A percentile compares a stretch with the other conserved stretches of the same genome.
Conservation (phyloP, 1,140 invertebrate genomes). For the Archivesica marissinica region DNA sequence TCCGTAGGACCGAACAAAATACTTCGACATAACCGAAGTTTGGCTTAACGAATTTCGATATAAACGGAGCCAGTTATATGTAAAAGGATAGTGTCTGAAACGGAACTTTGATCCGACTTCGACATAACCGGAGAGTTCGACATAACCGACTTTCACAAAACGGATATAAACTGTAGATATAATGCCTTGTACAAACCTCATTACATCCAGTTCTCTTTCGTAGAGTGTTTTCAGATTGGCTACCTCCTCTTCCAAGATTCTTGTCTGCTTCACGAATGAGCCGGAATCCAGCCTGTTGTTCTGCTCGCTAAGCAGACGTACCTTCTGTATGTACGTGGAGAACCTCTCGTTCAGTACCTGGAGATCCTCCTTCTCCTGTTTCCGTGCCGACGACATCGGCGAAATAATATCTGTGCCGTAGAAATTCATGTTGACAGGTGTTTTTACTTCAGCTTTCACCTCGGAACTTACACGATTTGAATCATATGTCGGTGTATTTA, state of each 20-base stretch:
- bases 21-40: too few species aligned
- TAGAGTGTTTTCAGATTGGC: constrained; percentile 73
- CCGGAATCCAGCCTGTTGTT: constrained; percentile 68
- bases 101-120: too few species aligned
- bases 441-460: constrained; percentile 9
- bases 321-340: constrained; percentile 68
- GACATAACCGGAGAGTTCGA: too few species aligned
- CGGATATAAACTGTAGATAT: too few species aligned
- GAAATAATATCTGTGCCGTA: constrained; percentile 44
- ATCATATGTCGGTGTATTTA: neutral
- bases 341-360: constrained; percentile 74
- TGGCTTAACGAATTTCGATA: too few species aligned
- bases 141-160: too few species aligned
- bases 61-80: too few species aligned
- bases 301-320: constrained; percentile 67
- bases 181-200: constrained; percentile 73
- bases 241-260: constrained; percentile 74
- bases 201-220: constrained; percentile 74
- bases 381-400: constrained; percentile 48
- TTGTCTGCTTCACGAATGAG: constrained; percentile 70
- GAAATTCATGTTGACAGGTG: constrained; percentile 49
- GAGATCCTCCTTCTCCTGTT: constrained; percentile 73
- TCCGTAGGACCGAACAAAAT: too few species aligned
- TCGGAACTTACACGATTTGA: neutral
- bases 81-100: too few species aligned